Percentiles rank a stretch among this genome's conserved stretches.
Conservation (phyloP, 1,140 invertebrate genomes). For the Camponotus vicinus region DNA sequence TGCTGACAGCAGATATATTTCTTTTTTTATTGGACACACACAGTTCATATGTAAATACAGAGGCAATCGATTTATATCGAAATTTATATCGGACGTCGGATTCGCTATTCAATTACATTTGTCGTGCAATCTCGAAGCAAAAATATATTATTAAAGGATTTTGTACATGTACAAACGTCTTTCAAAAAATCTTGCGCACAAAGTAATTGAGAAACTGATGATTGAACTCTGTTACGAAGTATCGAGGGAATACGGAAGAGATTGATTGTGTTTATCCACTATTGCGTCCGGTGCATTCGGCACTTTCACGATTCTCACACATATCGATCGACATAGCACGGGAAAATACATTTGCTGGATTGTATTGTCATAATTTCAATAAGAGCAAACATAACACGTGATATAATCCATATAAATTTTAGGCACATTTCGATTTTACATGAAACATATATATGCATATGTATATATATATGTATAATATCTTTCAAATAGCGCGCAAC, state of each 20-base stretch:
- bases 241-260: not conserved
- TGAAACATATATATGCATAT: too few species aligned
- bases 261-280: conserved; percentile 8
- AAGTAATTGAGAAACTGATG: not conserved
- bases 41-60: conserved; percentile 21
- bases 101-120: not conserved
- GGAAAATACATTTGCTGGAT: not conserved
- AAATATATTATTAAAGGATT: not conserved
- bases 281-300: not conserved
- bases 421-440: not conserved
- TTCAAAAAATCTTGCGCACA: not conserved
- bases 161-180: not conserved
- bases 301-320: not conserved
- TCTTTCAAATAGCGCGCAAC: conserved; percentile 5
- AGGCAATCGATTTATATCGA: conserved; percentile 13
- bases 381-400: not conserved
- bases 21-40: not conserved
- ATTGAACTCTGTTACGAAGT: not conserved
- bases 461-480: too few species aligned
- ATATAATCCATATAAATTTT: not conserved
- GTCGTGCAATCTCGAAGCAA: not conserved
- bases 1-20: not conserved
- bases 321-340: not conserved
- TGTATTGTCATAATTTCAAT: not conserved
- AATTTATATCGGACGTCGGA: conserved; percentile 25